Evolutionary conservation across 2,113 vertebrate species (phyloP).

Genomic region (Hylia prasina): DNA sequence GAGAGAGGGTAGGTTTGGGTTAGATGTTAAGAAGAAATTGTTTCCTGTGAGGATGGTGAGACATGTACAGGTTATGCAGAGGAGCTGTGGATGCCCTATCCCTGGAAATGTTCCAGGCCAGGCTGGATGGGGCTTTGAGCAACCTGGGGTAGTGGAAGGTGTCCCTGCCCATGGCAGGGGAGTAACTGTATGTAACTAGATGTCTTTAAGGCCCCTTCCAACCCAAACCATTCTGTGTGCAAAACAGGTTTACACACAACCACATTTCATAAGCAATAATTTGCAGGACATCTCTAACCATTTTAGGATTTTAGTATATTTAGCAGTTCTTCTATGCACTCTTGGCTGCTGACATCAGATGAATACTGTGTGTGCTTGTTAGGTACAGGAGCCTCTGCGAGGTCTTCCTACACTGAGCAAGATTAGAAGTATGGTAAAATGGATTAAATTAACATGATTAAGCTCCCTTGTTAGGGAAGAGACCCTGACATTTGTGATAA

Average conservation of each 20-base stretch:
- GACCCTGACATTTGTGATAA: not conserved
- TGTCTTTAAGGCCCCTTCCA: not conserved
- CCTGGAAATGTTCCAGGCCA: not conserved
- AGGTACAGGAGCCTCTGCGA: not conserved
- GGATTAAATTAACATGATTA: not conserved
- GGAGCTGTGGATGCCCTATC: not conserved
- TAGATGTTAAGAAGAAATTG: not conserved
- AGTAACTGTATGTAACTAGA: not conserved
- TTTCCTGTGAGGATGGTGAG: not conserved
- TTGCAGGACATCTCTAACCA: not conserved
- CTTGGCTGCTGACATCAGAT: not conserved
- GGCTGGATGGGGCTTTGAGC: not conserved
- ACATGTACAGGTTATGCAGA: not conserved
- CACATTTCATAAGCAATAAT: not conserved
- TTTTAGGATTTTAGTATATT: not conserved
- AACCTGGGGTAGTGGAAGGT: not conserved
- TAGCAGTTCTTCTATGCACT: not conserved
- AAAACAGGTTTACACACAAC: not conserved
- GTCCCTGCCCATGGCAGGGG: not conserved
- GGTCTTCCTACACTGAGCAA: not conserved
- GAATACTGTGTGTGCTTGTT: not conserved
- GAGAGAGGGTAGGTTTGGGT: not conserved
- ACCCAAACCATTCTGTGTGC: not conserved
- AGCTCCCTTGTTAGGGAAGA: not conserved
- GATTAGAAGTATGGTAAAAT: not conserved